Evolutionary conservation across 2,888 invertebrate genomes (phyloP), one percentile per base, ranked within the genome.

Genomic region (Oscheius myriophilus): DNA sequence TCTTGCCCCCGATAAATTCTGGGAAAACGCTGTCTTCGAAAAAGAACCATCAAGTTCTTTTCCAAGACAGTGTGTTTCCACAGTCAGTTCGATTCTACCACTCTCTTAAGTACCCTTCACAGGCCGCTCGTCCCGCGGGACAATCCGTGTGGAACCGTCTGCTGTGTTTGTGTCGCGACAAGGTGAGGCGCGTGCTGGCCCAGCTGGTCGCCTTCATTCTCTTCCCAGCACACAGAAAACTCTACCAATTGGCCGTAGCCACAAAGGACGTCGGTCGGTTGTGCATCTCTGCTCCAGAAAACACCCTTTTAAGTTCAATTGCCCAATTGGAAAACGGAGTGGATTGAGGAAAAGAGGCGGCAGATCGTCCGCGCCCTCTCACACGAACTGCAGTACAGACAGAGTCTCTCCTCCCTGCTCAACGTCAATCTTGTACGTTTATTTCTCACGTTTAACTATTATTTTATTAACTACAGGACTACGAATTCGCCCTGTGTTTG

Each of bases 151-250:
- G 81, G 82, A 64, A 71, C 21, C 61, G 64, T 7, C 64, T 81
- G 6, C 57, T 81, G 23, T 39, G 54, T 7, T 45, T 69, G 23
- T 78, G 75, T 61, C 65, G 72, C 42, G 79, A 79, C 43, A 70
- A 69, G 67, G 76, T 74, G 4, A 58, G 75, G n/a, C 55, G 72
- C n/a, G 62, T 79, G 12, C 71, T 84, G 53, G 81, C 80, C 6
- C 80, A 83, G 25, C 23, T 82, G 49, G 76, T 84, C n/a, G 82
- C 84, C 43, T 85, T 81, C 54, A 69, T 80, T 2, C 71, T 84
- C 3, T 85, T 76, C 58, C 81, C 82, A 11, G 82, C 78, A 18
- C 72, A 73, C 43, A 54, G 51, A 14, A 78, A 78, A 61, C 21
- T 75, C 33, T 42, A 52, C 63, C 61, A 1, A 23, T 61, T n/a